Evolutionary conservation across 2,888 invertebrate species (phyloP).

Genomic region (Zeuzera pyrina): DNA sequence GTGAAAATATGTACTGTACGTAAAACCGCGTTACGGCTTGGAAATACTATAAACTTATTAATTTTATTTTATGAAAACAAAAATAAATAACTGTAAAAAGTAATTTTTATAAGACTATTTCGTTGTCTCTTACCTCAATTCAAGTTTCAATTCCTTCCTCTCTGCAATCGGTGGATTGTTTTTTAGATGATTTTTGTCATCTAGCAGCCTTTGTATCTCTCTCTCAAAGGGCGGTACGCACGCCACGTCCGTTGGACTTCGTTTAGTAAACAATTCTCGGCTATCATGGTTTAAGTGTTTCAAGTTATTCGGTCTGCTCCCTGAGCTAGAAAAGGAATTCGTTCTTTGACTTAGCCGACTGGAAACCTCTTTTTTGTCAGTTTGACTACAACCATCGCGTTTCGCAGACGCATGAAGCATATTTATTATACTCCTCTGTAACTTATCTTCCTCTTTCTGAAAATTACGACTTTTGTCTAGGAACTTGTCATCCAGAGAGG

Average conservation of each 20-base stretch:
- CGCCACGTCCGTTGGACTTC: conserved; percentile 64
- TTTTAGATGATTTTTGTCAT: conserved; percentile 78
- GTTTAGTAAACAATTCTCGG: conserved; percentile 58
- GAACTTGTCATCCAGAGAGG: conserved; percentile 54
- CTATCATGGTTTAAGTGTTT: conserved; percentile 66
- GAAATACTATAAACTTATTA: too few species aligned
- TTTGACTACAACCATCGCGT: conserved; percentile 77
- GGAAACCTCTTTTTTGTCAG: conserved; percentile 75
- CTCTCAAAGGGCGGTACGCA: conserved; percentile 81
- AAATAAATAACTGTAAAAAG: too few species aligned
- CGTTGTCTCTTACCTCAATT: conserved; percentile 61
- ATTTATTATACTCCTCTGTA: conserved; percentile 64
- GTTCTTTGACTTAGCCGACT: conserved; percentile 49
- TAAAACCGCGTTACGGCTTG: too few species aligned
- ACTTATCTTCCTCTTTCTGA: conserved; percentile 62
- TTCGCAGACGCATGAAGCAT: conserved; percentile 73
- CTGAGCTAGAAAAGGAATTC: conserved; percentile 68
- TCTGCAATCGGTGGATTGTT: conserved; percentile 75
- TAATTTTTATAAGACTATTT: too few species aligned
- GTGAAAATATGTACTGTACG: too few species aligned
- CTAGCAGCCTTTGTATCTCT: conserved; percentile 84
- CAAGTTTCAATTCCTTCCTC: conserved; percentile 74
- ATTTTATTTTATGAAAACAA: too few species aligned
- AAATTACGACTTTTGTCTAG: conserved; percentile 46
- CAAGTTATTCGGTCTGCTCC: conserved; percentile 65